A percentile compares a stretch with the other conserved stretches of the same genome.
Evolutionary conservation across 2,797 vertebrate species (phyloP).

Genomic region (Brachymystax lenok): DNA sequence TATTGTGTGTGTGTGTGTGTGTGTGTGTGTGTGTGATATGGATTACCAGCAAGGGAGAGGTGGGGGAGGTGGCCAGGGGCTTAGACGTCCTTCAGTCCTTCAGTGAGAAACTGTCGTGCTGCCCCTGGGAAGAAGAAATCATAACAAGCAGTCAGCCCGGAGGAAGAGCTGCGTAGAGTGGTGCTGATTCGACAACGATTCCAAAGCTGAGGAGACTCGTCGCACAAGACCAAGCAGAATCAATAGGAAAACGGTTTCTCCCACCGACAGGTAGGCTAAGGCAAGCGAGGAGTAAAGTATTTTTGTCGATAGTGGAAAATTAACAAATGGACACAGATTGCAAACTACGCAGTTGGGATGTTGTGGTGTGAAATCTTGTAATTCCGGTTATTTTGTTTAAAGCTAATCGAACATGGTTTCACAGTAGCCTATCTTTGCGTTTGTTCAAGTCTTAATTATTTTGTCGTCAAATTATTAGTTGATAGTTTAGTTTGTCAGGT

Average conservation of each 20-base stretch:
- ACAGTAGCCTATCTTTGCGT: too few species aligned
- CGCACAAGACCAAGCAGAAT: neutral
- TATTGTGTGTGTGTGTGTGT: neutral
- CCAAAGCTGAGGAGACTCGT: slow-evolving; percentile 19
- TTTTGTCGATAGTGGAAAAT: neutral
- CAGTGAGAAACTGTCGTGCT: slow-evolving; percentile 58
- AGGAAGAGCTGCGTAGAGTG: slow-evolving; percentile 26
- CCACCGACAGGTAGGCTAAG: slow-evolving; percentile 48
- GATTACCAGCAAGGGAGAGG: slow-evolving; percentile 12
- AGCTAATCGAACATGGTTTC: neutral
- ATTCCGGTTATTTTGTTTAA: neutral
- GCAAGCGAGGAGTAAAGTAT: neutral
- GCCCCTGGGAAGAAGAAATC: slow-evolving; percentile 52
- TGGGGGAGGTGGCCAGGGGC: slow-evolving; percentile 37
- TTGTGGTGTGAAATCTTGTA: neutral
- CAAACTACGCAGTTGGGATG: neutral
- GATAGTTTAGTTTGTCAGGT: too few species aligned
- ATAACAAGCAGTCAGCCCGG: slow-evolving; percentile 29
- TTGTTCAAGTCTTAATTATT: too few species aligned
- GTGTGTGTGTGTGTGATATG: neutral
- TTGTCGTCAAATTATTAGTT: too few species aligned
- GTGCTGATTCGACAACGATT: slow-evolving; percentile 29
- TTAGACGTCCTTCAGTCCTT: slow-evolving; percentile 71
- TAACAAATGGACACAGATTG: neutral
- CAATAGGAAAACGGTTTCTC: slow-evolving; percentile 25